phyloP scores from a whole-genome alignment of 1,140 invertebrate species.

The Teleogryllus occipitalis region DNA sequence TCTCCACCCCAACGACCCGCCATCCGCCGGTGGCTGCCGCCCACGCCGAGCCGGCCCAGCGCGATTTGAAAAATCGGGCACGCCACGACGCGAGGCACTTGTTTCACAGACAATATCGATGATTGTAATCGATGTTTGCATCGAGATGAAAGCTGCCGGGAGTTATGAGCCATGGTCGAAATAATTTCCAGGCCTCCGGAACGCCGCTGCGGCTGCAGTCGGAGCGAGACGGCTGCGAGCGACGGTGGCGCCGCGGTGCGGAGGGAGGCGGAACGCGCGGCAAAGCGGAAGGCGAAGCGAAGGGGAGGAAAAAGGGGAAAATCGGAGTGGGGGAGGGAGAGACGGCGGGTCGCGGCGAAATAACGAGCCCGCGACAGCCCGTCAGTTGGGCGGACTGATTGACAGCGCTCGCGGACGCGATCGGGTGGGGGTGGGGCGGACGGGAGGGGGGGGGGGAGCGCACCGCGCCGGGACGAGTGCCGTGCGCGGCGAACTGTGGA shows the following conservation, averaged over 20 bases:
- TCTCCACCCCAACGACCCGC: too few relatives aligned
- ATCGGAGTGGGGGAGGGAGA: neutral
- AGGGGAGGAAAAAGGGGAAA: neutral
- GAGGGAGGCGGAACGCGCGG: neutral
- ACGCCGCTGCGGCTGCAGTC: too few relatives aligned
- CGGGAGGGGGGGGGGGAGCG: neutral
- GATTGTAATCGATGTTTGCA: neutral
- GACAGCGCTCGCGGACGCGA: neutral
- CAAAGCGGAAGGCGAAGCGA: neutral
- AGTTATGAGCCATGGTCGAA: neutral
- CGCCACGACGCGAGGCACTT: neutral
- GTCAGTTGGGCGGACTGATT: neutral
- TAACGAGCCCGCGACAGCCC: neutral
- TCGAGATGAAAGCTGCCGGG: neutral
- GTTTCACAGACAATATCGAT: neutral
- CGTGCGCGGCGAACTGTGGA: too few relatives aligned
- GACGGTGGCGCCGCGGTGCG: too few relatives aligned
- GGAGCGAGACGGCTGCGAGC: too few relatives aligned
- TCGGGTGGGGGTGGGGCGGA: neutral
- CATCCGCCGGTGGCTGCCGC: too few relatives aligned
- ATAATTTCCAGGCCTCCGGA: neutral
- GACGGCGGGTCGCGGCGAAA: neutral
- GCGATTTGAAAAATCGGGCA: neutral
- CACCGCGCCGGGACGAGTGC: too few relatives aligned
- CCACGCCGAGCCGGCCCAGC: too few relatives aligned